These are phyloP conservation scores for Neoitamus cyanurus DNA, from an alignment of 2,888 invertebrate genomes.

Conservation along the genomic window DNA sequence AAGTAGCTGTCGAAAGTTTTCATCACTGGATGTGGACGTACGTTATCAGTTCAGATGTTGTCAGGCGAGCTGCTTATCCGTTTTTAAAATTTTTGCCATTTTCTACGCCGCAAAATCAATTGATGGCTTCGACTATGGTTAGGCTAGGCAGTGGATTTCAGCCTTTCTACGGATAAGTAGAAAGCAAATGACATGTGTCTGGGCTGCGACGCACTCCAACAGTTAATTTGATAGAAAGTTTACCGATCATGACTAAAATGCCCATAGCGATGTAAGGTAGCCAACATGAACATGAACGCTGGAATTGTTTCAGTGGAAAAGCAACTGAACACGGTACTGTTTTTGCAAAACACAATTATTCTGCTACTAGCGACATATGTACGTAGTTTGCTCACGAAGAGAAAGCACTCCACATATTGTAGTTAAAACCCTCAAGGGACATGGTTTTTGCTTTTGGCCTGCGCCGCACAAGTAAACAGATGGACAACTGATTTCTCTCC, in stretches of 20 bases:
- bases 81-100: neutral
- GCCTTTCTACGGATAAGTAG: neutral
- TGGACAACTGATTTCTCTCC: too few species aligned
- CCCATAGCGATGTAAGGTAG: neutral
- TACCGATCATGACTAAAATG: neutral
- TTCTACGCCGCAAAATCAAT: neutral
- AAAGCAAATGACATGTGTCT: neutral
- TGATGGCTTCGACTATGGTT: neutral
- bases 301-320: neutral
- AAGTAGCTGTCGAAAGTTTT: neutral
- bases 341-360: neutral
- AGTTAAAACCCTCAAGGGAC: neutral
- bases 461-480: neutral
- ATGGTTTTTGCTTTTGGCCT: neutral
- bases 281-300: neutral
- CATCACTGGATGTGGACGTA: neutral
- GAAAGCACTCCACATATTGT: neutral
- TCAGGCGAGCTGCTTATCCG: neutral
- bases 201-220: neutral
- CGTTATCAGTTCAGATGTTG: neutral
- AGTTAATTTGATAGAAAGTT: neutral
- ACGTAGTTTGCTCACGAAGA: neutral
- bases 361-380: neutral
- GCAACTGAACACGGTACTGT: neutral
- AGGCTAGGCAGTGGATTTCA: neutral